Conservation (phyloP, 2,888 invertebrate genomes). For the Melitaea athalia region DNA sequence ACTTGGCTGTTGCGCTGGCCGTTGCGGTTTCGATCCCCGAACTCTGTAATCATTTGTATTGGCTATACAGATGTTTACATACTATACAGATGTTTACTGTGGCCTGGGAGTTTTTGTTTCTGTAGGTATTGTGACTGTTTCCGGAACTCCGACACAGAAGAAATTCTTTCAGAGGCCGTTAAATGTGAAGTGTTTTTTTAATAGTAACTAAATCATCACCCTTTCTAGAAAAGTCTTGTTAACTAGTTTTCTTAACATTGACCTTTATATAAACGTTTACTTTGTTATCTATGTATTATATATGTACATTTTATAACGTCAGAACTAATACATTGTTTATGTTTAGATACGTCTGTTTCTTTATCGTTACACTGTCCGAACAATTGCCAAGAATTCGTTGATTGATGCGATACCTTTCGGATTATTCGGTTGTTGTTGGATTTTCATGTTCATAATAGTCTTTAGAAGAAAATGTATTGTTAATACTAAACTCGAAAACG, state of each 20-base stretch:
- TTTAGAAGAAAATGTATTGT: too few species aligned
- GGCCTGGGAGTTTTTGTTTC: too few species aligned
- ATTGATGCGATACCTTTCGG: conserved; percentile 40
- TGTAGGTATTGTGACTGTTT: too few species aligned
- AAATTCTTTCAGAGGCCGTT: too few species aligned
- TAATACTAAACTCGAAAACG: too few species aligned
- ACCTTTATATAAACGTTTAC: conserved; percentile 4
- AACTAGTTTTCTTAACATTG: neutral
- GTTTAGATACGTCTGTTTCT: conserved; percentile 49
- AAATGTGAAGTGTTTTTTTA: too few species aligned
- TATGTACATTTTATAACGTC: neutral
- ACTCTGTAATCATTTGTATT: too few species aligned
- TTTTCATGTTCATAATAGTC: neutral
- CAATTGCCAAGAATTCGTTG: conserved; percentile 53
- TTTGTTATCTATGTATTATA: neutral
- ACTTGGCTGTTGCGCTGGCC: too few species aligned
- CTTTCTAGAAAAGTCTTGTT: conserved; percentile 2
- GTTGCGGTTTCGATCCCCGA: too few species aligned
- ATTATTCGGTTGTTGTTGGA: conserved; percentile 26
- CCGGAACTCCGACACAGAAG: too few species aligned
- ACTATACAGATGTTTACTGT: too few species aligned
- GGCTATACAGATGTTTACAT: too few species aligned
- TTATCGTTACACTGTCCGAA: conserved; percentile 44
- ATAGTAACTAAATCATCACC: neutral
- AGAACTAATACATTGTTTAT: conserved; percentile 48